These are phyloP conservation scores for Rhinoraja longicauda DNA, from an alignment of 2,797 vertebrate species.

Conservation along the genomic window DNA sequence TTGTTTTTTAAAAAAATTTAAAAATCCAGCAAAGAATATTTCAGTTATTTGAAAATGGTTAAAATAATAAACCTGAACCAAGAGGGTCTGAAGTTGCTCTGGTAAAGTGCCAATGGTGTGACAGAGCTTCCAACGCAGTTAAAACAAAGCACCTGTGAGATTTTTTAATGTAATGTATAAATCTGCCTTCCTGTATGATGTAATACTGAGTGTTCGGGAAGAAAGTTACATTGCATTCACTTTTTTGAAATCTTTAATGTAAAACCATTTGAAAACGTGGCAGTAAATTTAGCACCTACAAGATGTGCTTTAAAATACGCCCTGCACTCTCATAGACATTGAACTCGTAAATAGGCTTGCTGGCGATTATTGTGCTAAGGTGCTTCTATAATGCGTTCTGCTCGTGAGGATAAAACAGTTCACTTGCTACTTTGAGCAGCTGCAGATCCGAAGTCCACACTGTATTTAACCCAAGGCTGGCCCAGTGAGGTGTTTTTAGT, in stretches of 20 bases:
- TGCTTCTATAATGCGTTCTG: neutral
- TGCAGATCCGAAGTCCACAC: neutral
- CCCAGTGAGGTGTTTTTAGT: neutral
- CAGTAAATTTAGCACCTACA: neutral
- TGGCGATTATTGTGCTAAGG: neutral
- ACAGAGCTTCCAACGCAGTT: conserved; percentile 4
- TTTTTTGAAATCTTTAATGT: too few species aligned
- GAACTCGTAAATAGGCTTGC: neutral
- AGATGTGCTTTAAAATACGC: neutral
- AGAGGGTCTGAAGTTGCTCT: neutral
- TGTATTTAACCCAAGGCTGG: neutral
- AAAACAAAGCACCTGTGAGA: conserved; percentile 16
- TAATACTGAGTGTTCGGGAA: neutral
- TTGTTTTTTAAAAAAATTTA: neutral
- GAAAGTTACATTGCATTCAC: neutral
- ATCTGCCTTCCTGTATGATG: conserved; percentile 1
- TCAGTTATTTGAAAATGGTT: neutral
- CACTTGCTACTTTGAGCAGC: neutral
- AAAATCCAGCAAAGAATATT: neutral
- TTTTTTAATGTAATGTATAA: neutral
- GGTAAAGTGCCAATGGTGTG: neutral
- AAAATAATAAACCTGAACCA: neutral
- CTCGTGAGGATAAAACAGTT: neutral
- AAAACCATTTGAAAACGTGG: neutral
- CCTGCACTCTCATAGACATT: neutral